Evolutionary conservation across 2,113 vertebrate species (phyloP).

Genomic region (Corapipo altera): DNA sequence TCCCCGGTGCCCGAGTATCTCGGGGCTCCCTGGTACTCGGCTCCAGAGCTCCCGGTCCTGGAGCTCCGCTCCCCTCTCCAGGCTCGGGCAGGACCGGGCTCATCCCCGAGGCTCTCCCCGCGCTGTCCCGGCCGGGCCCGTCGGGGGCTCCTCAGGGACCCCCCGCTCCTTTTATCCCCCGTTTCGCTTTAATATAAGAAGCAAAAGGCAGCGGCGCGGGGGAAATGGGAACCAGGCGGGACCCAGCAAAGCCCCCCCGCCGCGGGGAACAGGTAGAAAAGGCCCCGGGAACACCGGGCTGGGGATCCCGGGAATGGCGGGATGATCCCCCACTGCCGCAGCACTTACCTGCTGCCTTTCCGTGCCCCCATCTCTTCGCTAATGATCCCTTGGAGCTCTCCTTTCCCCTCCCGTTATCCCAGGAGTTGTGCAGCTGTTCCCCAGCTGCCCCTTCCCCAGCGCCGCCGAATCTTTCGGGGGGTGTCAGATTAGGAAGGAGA

Average conservation of each 20-base stretch:
- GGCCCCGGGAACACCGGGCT: rapidly evolving
- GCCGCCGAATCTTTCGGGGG: background rate
- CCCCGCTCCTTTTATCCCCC: background rate
- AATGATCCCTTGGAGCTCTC: background rate
- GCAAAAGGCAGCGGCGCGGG: background rate
- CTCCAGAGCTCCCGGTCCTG: background rate
- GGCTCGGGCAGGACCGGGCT: background rate
- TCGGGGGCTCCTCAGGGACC: background rate
- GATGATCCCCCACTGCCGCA: too few relatives aligned
- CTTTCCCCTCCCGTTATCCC: slow-evolving; percentile 20
- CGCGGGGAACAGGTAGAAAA: slow-evolving; percentile 3
- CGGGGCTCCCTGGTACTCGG: background rate
- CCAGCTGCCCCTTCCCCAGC: slow-evolving; percentile 22
- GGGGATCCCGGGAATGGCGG: background rate
- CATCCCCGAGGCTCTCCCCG: background rate
- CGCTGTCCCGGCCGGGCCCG: background rate
- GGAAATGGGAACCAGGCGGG: background rate
- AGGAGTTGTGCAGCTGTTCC: slow-evolving; percentile 31
- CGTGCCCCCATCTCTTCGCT: background rate
- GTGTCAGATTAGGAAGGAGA: background rate
- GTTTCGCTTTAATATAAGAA: background rate
- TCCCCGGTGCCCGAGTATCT: background rate
- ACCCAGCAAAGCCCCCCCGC: background rate
- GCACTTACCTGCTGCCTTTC: background rate
- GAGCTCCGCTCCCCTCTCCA: background rate